Conservation (phyloP, 2,113 vertebrate species). For the Delphinus delphis region DNA sequence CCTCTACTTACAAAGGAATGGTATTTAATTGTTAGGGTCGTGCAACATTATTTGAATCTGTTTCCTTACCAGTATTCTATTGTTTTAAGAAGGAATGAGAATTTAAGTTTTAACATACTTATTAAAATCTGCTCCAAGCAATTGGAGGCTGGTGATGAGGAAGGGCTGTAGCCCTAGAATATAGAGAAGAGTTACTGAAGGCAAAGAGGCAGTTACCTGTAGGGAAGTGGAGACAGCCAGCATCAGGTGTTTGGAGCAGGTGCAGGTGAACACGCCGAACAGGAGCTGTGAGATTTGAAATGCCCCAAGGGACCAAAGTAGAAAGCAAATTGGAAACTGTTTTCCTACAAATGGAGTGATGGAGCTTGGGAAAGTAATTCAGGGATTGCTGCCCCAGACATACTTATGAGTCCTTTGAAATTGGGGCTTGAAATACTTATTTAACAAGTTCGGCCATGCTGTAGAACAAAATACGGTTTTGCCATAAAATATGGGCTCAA, state of each 20-base stretch:
- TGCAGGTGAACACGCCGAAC: fast-evolving
- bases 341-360: neutral
- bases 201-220: no score
- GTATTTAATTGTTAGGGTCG: neutral
- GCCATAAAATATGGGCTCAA: neutral
- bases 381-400: neutral
- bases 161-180: neutral
- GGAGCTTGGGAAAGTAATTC: neutral
- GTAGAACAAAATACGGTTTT: neutral
- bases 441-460: neutral
- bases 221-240: neutral
- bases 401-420: neutral
- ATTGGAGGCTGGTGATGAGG: neutral
- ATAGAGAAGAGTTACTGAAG: neutral
- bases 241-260: neutral
- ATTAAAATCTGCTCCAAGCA: neutral
- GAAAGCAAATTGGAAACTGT: neutral
- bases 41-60: neutral
- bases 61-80: neutral
- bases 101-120: neutral
- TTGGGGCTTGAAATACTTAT: neutral
- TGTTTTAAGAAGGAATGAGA: slow-evolving; percentile 3
- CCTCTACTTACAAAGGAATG: neutral
- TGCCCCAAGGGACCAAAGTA: neutral
- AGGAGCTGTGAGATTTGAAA: fast-evolving